Evolutionary conservation across 2,888 invertebrate genomes (phyloP), one percentile per base, ranked within the genome.

Genomic region (Tipula lateralis): DNA sequence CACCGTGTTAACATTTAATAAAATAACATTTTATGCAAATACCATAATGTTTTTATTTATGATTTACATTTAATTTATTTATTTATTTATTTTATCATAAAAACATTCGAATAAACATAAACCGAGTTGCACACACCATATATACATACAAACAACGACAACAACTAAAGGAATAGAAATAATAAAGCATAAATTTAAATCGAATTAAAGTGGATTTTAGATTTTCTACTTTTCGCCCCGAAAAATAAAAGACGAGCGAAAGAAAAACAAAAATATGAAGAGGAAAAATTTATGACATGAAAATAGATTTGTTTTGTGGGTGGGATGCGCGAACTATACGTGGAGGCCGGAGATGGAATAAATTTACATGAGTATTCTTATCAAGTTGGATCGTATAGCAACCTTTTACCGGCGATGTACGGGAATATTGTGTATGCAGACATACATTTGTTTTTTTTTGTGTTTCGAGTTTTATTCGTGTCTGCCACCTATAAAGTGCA

Each of bases 41-140:
- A 24, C 24, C 24, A 7, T 24, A 2, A 66, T 66, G 24, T 66
- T 66, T 50, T 66, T 66, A 66, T 66, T 66, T 66, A 66, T 66
- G 66, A 66, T 66, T 66, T 66, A 66, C 66, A 66, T 66, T 66
- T 66, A 66, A 66, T 66, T 66, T 66, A 66, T 66, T 66, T 66
- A 66, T 66, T 66, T n/a, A n/a, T n/a, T n/a, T n/a, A n/a, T n/a
- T n/a, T n/a, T 66, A 66, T 66, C 66, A 66, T 66, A 24, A 24
- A 66, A 66, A 66, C 24, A 66, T 66, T 66, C 9, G 24, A 66
- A 66, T 66, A 66, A 24, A 66, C 66, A 66, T 16, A 50, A 50
- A 50, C 2, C 19, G 50, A 19, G 50, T 4, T 50, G 19, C 5
- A 50, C 39, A 50, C 36, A 36, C 19, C 19, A 66, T 32, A 32